Conservation (phyloP, 2,888 invertebrate species). For the Lycophotia porphyrea region DNA sequence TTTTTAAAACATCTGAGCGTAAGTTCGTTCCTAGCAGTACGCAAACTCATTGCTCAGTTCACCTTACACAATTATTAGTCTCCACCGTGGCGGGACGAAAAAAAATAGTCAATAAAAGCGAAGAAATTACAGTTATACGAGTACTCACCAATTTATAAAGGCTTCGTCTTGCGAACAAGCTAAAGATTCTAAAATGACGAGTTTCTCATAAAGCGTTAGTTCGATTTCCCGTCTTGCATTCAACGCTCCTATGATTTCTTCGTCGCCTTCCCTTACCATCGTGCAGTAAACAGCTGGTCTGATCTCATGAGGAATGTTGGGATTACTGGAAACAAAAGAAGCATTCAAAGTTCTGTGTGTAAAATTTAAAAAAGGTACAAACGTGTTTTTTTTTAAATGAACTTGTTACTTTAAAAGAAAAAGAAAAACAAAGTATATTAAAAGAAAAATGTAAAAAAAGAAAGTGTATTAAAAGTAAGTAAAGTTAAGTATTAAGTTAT, state of each 20-base stretch:
- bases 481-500: too few relatives aligned
- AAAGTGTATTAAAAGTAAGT: too few relatives aligned
- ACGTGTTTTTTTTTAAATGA: too few relatives aligned
- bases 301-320: conserved; percentile 87
- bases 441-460: too few relatives aligned
- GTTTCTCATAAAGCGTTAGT: conserved; percentile 93
- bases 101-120: neutral
- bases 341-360: neutral
- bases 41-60: neutral
- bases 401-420: too few relatives aligned
- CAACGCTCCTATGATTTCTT: conserved; percentile 92
- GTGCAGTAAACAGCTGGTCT: conserved; percentile 93
- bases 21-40: neutral
- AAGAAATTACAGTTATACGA: neutral
- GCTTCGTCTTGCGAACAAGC: conserved; percentile 92
- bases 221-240: conserved; percentile 91
- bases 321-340: conserved; percentile 75
- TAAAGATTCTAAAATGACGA: conserved; percentile 92
- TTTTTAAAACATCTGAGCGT: neutral
- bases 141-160: conserved; percentile 88
- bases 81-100: neutral
- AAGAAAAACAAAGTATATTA: too few relatives aligned
- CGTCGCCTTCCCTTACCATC: conserved; percentile 92
- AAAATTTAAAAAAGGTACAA: too few relatives aligned
- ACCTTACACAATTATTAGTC: neutral